A percentile compares a stretch with the other conserved stretches of the same genome.
These are phyloP conservation scores for Oreocharis arfaki DNA, from an alignment of 2,113 vertebrate genomes.

Conservation along the genomic window DNA sequence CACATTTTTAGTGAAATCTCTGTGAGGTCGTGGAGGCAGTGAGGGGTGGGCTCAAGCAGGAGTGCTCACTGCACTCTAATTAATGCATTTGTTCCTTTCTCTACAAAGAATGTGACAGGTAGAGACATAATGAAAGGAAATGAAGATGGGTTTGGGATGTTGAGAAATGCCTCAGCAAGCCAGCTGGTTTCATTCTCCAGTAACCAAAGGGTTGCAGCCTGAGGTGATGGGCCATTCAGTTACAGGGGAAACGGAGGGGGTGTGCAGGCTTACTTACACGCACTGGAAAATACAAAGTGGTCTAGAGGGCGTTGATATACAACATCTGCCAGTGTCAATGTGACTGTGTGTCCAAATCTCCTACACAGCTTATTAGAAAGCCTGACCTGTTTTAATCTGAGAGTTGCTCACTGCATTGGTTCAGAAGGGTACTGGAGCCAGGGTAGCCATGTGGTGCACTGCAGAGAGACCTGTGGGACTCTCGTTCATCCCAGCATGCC, in stretches of 20 bases:
- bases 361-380: not conserved
- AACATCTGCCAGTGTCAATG: not conserved
- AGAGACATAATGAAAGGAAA: not conserved
- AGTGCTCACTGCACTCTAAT: not conserved
- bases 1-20: not conserved
- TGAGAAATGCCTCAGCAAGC: not conserved
- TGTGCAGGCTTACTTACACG: not conserved
- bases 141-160: not conserved
- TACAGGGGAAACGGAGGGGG: not conserved
- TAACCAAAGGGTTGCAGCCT: not conserved
- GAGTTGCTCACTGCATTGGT: not conserved
- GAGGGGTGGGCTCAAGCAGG: not conserved
- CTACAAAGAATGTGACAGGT: not conserved
- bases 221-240: not conserved
- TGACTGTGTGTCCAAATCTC: not conserved
- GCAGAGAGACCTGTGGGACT: not conserved
- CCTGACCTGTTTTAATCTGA: not conserved
- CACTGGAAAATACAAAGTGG: not conserved
- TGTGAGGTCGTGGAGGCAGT: not conserved
- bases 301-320: not conserved
- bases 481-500: not conserved
- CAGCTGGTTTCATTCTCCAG: not conserved
- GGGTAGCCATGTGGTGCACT: not conserved
- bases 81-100: slow-evolving; percentile 3
- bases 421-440: rapidly evolving